Evolutionary conservation across 2,113 vertebrate genomes (phyloP).

Genomic region (Plecturocebus donacophilus): DNA sequence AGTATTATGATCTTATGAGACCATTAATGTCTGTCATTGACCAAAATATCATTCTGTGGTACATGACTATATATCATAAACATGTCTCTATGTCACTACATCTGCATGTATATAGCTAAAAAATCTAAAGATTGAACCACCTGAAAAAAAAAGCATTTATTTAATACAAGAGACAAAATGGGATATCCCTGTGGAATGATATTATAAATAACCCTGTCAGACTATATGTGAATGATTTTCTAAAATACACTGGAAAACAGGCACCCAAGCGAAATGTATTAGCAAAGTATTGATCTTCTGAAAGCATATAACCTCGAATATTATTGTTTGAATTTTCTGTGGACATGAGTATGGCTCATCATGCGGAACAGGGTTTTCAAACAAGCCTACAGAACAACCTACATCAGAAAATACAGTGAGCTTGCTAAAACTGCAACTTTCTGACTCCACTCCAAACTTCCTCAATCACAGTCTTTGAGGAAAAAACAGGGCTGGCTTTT

Average conservation of each 20-base stretch:
- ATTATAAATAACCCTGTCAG: background rate
- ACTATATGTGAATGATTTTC: background rate
- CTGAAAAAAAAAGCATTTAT: background rate
- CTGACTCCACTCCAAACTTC: background rate
- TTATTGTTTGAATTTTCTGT: background rate
- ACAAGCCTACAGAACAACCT: background rate
- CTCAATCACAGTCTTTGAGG: background rate
- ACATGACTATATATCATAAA: background rate
- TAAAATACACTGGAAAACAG: background rate
- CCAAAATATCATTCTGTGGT: background rate
- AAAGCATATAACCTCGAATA: background rate
- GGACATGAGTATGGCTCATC: accelerated
- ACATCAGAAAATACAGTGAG: background rate
- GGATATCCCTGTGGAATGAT: background rate
- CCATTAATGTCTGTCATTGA: background rate
- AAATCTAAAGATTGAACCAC: background rate
- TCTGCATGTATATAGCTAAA: background rate
- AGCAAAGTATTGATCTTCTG: background rate
- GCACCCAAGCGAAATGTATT: background rate
- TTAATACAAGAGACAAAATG: background rate
- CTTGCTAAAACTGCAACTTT: background rate
- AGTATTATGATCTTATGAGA: background rate
- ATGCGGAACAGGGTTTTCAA: background rate
- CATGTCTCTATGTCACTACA: background rate
- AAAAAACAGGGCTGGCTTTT: background rate